Percentiles rank a stretch among this genome's conserved stretches.
Conservation (phyloP, 2,888 invertebrate species). For the Chymomyza procnemis region DNA sequence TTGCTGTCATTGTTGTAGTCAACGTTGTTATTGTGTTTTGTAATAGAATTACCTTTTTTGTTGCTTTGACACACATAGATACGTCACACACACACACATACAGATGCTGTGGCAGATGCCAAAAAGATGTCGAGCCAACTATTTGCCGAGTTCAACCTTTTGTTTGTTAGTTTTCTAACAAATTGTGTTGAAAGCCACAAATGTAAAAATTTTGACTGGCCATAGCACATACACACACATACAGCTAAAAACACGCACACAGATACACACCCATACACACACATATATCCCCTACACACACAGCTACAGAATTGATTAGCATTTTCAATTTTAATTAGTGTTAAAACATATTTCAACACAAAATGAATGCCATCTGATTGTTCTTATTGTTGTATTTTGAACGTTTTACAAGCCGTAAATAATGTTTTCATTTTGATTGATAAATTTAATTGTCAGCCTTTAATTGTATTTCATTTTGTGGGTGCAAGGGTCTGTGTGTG, state of each 20-base stretch:
- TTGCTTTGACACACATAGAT: not conserved
- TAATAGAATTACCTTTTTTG: conserved; percentile 43
- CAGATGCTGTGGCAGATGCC: not conserved
- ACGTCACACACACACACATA: not conserved
- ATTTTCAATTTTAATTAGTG: conserved; percentile 51
- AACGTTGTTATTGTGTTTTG: conserved; percentile 19
- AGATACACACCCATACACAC: conserved; percentile 1
- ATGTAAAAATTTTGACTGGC: conserved; percentile 36
- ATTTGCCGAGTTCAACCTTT: not conserved
- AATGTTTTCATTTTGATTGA: conserved; percentile 44
- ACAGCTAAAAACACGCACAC: not conserved
- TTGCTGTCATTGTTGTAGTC: not conserved
- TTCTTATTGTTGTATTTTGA: conserved; percentile 1
- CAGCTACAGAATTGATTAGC: conserved; percentile 24
- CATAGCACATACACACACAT: conserved; percentile 1
- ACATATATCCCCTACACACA: too few relatives aligned
- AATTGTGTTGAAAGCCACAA: conserved; percentile 46
- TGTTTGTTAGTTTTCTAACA: conserved; percentile 5
- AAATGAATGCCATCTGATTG: conserved; percentile 21
- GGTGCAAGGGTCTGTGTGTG: too few relatives aligned
- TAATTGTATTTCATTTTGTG: conserved; percentile 16
- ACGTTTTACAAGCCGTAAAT: conserved; percentile 37
- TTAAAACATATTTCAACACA: conserved; percentile 34
- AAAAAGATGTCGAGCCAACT: not conserved
- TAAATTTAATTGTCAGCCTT: conserved; percentile 25